Evolutionary conservation across 2,888 invertebrate genomes (phyloP).

Genomic region (Coelopa pilipes): DNA sequence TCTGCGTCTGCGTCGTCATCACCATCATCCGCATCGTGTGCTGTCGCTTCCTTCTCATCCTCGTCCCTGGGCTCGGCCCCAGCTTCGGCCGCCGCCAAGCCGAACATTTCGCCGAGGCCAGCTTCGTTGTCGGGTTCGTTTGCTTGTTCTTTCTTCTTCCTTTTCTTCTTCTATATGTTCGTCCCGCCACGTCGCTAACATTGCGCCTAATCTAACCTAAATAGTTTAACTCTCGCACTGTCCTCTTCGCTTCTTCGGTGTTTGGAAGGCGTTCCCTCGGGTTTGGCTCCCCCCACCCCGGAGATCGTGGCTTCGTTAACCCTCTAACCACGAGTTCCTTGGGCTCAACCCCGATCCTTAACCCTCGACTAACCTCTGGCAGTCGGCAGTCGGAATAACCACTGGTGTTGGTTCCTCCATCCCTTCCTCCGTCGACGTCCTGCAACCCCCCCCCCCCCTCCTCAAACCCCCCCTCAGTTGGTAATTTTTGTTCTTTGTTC

Average conservation of each 20-base stretch:
- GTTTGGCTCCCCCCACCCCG: neutral
- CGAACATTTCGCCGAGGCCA: constrained; percentile 66
- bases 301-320: constrained; percentile 4
- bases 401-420: neutral
- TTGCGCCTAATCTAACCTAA: neutral
- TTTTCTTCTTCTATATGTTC: neutral
- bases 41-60: constrained; percentile 54
- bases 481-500: constrained; percentile 15
- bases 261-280: constrained; percentile 31
- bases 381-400: constrained; percentile 17
- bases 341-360: neutral
- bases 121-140: constrained; percentile 67
- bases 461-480: neutral
- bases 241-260: constrained; percentile 6
- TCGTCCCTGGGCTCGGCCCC: constrained; percentile 46
- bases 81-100: constrained; percentile 55
- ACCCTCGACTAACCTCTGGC: constrained; percentile 9
- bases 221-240: neutral
- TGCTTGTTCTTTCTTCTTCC: constrained; percentile 47
- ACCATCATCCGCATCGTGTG: constrained; percentile 49
- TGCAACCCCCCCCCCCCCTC: too few relatives aligned
- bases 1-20: constrained; percentile 48
- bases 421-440: too few relatives aligned
- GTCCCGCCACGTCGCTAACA: neutral
- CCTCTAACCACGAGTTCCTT: neutral